A percentile compares a stretch with the other conserved stretches of the same genome.
phyloP scores from a whole-genome alignment of 1,140 invertebrate species.

The Eubasilissa regina region DNA sequence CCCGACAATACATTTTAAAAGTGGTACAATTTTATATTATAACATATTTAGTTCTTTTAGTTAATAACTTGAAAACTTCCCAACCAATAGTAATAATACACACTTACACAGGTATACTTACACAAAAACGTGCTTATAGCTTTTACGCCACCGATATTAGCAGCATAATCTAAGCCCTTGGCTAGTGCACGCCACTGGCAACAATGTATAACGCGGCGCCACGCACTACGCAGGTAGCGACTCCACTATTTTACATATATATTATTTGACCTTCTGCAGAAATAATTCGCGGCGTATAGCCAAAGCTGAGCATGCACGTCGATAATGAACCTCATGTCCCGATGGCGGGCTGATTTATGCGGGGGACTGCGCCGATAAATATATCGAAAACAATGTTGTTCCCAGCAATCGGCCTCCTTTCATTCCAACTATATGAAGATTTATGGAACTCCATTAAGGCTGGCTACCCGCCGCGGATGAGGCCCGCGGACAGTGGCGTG shows the following conservation, averaged over 20 bases:
- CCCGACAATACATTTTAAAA: too few species aligned
- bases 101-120: too few species aligned
- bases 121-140: too few species aligned
- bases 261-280: slow-evolving; percentile 2
- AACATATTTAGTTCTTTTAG: too few species aligned
- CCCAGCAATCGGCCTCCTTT: slow-evolving; percentile 21
- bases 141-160: too few species aligned
- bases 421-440: slow-evolving; percentile 54
- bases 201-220: not conserved
- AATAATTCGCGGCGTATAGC: slow-evolving; percentile 19
- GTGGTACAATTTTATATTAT: too few species aligned
- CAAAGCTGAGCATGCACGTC: slow-evolving; percentile 3
- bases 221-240: slow-evolving; percentile 4
- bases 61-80: too few species aligned
- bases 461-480: slow-evolving; percentile 28
- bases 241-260: not conserved
- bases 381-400: slow-evolving; percentile 52
- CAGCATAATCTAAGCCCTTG: too few species aligned
- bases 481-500: not conserved
- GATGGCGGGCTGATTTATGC: slow-evolving; percentile 53
- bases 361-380: slow-evolving; percentile 43
- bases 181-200: too few species aligned
- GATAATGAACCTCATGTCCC: not conserved
- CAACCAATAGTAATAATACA: too few species aligned
- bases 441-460: slow-evolving; percentile 54